Evolutionary conservation across 1,140 invertebrate genomes (phyloP).

Genomic region (Aphelenchoides fujianensis): DNA sequence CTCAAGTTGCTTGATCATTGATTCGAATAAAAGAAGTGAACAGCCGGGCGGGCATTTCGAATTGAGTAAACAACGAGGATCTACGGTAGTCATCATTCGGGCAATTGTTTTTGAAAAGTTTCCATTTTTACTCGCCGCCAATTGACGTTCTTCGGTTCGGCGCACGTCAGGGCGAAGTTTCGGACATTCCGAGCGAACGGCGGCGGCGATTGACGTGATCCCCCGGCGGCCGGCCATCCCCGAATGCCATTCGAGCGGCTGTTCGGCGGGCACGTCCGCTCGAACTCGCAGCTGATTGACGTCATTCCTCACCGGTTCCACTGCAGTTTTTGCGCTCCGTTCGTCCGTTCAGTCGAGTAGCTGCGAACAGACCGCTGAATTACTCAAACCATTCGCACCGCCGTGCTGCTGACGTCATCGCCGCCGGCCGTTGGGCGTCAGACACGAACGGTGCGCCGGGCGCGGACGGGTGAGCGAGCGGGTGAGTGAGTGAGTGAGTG

Average conservation of each 20-base stretch:
- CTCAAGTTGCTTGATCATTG: too few species aligned
- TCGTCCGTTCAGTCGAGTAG: background rate
- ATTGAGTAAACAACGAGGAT: too few species aligned
- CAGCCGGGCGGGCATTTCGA: too few species aligned
- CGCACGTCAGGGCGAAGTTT: background rate
- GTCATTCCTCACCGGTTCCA: background rate
- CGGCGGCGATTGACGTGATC: background rate
- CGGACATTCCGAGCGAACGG: background rate
- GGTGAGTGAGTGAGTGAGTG: too few species aligned
- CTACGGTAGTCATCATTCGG: background rate
- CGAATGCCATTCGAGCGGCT: background rate
- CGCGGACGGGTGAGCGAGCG: too few species aligned
- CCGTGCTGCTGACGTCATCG: background rate
- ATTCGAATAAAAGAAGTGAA: too few species aligned
- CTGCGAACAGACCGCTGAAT: background rate
- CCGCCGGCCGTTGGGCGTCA: too few species aligned
- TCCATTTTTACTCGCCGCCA: too few species aligned
- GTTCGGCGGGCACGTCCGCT: background rate
- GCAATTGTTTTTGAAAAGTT: constrained; percentile 1
- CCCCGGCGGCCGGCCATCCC: too few species aligned
- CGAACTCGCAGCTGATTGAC: background rate
- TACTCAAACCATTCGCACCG: constrained; percentile 1
- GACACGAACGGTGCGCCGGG: too few species aligned
- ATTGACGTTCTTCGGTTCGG: background rate
- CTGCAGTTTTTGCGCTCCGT: too few species aligned